Percentiles rank a stretch among this genome's conserved stretches.
Evolutionary conservation across 2,113 vertebrate species (phyloP).

Genomic region (Diphyllodes magnificus): DNA sequence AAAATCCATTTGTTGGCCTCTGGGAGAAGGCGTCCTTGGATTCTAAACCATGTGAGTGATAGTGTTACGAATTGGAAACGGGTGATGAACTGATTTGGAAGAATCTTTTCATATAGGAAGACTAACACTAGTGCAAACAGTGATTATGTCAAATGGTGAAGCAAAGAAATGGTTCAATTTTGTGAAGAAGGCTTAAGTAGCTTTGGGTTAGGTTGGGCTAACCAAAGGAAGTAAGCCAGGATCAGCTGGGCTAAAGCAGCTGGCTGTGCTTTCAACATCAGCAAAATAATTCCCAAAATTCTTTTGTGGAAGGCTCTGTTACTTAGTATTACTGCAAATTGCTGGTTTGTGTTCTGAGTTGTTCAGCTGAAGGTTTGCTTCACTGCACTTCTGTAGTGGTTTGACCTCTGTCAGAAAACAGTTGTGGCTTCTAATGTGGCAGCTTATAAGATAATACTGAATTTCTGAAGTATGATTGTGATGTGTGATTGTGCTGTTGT

Average conservation of each 20-base stretch:
- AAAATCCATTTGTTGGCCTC: neutral
- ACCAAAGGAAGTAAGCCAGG: neutral
- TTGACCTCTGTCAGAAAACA: slow-evolving; percentile 12
- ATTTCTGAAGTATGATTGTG: neutral
- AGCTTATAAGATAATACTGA: neutral
- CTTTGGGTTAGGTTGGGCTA: neutral
- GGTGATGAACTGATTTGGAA: neutral
- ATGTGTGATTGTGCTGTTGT: neutral
- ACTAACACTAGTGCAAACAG: neutral
- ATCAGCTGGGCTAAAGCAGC: neutral
- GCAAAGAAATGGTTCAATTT: neutral
- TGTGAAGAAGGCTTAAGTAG: neutral
- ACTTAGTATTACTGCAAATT: neutral
- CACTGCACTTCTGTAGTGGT: neutral
- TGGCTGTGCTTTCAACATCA: neutral
- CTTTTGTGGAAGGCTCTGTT: neutral
- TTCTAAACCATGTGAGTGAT: neutral
- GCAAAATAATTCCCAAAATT: neutral
- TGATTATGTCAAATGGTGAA: neutral
- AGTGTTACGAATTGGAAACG: neutral
- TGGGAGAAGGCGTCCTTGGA: neutral
- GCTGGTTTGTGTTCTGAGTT: neutral
- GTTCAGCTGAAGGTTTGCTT: neutral
- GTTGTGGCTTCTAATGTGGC: neutral
- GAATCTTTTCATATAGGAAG: neutral